A percentile compares a stretch with the other conserved stretches of the same genome.
These are phyloP conservation scores for Euura saliciscinereae DNA, from an alignment of 1,140 invertebrate species.

Conservation along the genomic window DNA sequence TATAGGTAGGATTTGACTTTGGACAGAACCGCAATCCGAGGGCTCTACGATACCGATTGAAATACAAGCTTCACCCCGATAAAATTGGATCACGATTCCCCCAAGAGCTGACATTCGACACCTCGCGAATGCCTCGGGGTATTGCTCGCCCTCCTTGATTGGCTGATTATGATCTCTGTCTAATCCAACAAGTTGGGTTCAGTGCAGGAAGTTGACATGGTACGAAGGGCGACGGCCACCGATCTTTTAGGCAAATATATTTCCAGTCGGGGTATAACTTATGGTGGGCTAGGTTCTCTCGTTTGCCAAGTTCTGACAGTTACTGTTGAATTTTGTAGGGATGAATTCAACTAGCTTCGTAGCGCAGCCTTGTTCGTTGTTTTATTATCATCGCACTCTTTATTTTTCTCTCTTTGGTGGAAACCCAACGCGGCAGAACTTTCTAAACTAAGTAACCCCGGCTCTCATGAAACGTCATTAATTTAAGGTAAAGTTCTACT, in stretches of 20 bases:
- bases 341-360: too few species aligned
- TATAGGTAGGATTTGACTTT: not conserved
- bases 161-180: slow-evolving; percentile 53
- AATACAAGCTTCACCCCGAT: not conserved
- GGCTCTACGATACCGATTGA: not conserved
- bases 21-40: not conserved
- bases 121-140: slow-evolving; percentile 32
- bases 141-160: slow-evolving; percentile 35
- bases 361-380: too few species aligned
- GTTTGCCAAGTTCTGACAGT: not conserved
- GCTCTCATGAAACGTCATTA: not conserved
- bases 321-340: too few species aligned
- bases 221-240: slow-evolving; percentile 47
- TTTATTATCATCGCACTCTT: too few species aligned
- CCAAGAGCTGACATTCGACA: slow-evolving; percentile 53
- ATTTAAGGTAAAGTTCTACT: slow-evolving; percentile 11
- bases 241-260: slow-evolving; percentile 40
- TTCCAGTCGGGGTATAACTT: not conserved
- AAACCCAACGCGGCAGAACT: too few species aligned
- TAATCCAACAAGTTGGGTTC: slow-evolving; percentile 38
- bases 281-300: not conserved
- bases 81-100: slow-evolving; percentile 18
- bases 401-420: too few species aligned
- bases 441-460: not conserved
- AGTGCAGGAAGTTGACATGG: slow-evolving; percentile 22